Conservation (phyloP, 2,888 invertebrate species). For the Brachyptera risi region DNA sequence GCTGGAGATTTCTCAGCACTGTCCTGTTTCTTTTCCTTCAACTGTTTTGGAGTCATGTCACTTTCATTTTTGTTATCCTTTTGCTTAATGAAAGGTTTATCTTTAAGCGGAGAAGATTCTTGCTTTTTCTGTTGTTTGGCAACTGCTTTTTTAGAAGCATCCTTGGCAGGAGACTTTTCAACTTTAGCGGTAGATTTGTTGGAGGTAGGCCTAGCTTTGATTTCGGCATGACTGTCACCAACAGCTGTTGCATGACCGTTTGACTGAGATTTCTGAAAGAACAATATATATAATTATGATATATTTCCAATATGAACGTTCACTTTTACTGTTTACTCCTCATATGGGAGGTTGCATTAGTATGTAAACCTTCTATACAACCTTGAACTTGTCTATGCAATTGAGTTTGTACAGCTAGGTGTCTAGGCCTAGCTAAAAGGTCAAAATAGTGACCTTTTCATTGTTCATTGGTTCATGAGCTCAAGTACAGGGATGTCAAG, state of each 20-base stretch:
- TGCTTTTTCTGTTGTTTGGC: constrained; percentile 41
- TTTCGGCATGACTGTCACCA: constrained; percentile 33
- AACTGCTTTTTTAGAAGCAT: constrained; percentile 17
- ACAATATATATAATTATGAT: neutral
- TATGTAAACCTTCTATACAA: neutral
- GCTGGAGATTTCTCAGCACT: constrained; percentile 21
- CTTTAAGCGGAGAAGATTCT: constrained; percentile 46
- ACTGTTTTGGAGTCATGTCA: constrained; percentile 15
- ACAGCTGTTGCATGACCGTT: constrained; percentile 39
- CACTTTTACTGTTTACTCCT: no score
- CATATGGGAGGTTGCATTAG: no score
- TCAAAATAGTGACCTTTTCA: constrained; percentile 6
- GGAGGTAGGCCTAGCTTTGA: constrained; percentile 30
- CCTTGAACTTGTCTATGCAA: no score
- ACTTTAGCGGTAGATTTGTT: constrained; percentile 28
- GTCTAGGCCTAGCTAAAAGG: no score
- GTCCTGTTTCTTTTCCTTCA: constrained; percentile 22
- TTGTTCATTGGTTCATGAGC: no score
- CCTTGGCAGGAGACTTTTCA: constrained; percentile 33
- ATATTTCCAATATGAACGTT: no score
- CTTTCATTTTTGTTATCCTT: constrained; percentile 45
- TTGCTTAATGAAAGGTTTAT: constrained; percentile 48
- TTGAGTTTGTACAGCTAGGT: no score
- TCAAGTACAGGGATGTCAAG: no score
- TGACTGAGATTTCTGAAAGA: constrained; percentile 37